Conservation (phyloP, 2,888 invertebrate species). For the Glaucopsyche alexis region DNA sequence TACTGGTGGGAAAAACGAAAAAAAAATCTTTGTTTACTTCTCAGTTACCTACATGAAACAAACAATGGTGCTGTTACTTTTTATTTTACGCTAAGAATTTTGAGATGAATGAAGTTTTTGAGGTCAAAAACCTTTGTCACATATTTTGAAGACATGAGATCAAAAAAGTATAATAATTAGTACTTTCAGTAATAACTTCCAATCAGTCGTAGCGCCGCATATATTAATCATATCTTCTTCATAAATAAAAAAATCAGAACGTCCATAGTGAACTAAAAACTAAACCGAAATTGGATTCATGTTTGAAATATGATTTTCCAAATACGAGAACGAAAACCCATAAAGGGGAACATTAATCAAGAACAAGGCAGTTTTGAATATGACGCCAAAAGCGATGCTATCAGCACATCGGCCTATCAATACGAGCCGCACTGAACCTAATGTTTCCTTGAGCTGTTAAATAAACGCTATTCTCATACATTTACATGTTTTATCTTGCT, state of each 20-base stretch:
- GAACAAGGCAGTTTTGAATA: constrained; percentile 68
- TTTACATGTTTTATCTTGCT: background rate
- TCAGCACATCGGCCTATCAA: constrained; percentile 52
- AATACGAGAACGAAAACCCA: constrained; percentile 45
- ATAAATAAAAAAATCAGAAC: constrained; percentile 2
- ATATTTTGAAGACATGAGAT: too few species aligned
- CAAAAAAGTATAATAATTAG: too few species aligned
- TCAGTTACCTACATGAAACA: background rate
- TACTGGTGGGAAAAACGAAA: constrained; percentile 7
- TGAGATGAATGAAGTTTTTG: background rate
- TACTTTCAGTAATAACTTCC: too few species aligned
- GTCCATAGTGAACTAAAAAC: constrained; percentile 30
- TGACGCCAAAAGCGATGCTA: constrained; percentile 65
- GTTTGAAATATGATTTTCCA: constrained; percentile 42
- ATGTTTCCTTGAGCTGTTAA: constrained; percentile 36
- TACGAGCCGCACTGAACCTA: constrained; percentile 38
- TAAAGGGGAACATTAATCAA: constrained; percentile 69
- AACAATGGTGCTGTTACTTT: background rate
- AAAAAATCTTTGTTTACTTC: constrained; percentile 6
- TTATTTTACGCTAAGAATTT: background rate
- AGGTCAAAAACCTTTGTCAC: background rate
- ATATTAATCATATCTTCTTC: constrained; percentile 7
- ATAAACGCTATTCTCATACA: constrained; percentile 18
- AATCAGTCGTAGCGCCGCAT: background rate
- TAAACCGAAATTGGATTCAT: constrained; percentile 40